Conservation (phyloP, 1,140 invertebrate species). For the Chionoecetes opilio region DNA sequence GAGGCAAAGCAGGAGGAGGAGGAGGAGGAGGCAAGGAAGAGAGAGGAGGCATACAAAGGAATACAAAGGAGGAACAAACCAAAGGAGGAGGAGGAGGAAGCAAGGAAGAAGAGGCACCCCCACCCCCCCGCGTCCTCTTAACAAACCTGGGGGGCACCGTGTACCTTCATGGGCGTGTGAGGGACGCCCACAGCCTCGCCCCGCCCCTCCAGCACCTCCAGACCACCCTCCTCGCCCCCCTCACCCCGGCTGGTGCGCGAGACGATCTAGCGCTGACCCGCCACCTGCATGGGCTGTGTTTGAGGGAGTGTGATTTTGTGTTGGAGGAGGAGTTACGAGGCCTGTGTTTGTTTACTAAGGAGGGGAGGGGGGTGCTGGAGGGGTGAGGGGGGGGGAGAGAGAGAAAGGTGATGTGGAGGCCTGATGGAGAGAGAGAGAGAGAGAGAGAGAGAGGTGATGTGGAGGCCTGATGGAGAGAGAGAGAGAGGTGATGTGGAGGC, state of each 20-base stretch:
- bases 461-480: too few relatives aligned
- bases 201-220: background rate
- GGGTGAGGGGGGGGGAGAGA: too few relatives aligned
- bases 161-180: constrained; percentile 55
- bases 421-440: too few relatives aligned
- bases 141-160: constrained; percentile 68
- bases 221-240: background rate
- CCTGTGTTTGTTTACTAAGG: constrained; percentile 66
- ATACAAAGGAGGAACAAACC: background rate
- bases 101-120: background rate
- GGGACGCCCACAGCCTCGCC: background rate
- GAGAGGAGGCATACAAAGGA: too few relatives aligned
- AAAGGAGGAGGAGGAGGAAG: background rate
- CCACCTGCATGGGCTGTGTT: constrained; percentile 54
- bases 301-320: constrained; percentile 52
- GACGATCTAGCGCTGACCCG: constrained; percentile 52
- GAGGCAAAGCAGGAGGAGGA: too few relatives aligned
- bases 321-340: constrained; percentile 68
- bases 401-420: too few relatives aligned
- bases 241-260: constrained; percentile 42
- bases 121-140: constrained; percentile 36
- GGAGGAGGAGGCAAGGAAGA: background rate
- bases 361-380: background rate
- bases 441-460: too few relatives aligned
- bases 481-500: too few relatives aligned